phyloP scores from a whole-genome alignment of 2,113 vertebrate genomes.

The Cinclus cinclus region DNA sequence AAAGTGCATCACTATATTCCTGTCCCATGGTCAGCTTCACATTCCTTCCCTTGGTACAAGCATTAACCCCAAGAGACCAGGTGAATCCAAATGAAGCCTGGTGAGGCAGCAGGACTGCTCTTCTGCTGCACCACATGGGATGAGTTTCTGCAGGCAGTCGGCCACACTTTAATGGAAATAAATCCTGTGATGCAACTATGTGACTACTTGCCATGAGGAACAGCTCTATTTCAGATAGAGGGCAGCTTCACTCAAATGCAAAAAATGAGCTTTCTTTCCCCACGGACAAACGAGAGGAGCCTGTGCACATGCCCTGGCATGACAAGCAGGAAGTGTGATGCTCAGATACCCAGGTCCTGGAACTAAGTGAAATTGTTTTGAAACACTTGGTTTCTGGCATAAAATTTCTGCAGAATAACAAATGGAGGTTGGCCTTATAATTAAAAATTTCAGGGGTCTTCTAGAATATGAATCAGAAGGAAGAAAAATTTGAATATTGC shows the following conservation, averaged over 20 bases:
- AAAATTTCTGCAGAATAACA: slow-evolving; percentile 41
- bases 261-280: fast-evolving
- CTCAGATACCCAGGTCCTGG: fast-evolving
- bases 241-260: fast-evolving
- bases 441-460: slow-evolving; percentile 45
- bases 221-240: background rate
- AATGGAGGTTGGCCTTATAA: slow-evolving; percentile 41
- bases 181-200: background rate
- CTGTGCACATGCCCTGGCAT: fast-evolving
- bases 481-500: slow-evolving; percentile 72
- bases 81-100: background rate
- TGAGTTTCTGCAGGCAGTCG: background rate
- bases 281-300: fast-evolving
- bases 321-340: fast-evolving
- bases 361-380: background rate
- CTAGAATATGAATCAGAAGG: slow-evolving; percentile 62
- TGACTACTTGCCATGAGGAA: background rate
- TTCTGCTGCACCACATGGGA: fast-evolving
- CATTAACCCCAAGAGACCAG: background rate
- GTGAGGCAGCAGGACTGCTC: background rate
- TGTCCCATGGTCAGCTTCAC: background rate
- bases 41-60: background rate
- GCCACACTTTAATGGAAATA: background rate
- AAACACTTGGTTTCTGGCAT: slow-evolving; percentile 27
- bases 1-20: background rate